Conservation (phyloP, 2,113 vertebrate species). For the Strigops habroptila region DNA sequence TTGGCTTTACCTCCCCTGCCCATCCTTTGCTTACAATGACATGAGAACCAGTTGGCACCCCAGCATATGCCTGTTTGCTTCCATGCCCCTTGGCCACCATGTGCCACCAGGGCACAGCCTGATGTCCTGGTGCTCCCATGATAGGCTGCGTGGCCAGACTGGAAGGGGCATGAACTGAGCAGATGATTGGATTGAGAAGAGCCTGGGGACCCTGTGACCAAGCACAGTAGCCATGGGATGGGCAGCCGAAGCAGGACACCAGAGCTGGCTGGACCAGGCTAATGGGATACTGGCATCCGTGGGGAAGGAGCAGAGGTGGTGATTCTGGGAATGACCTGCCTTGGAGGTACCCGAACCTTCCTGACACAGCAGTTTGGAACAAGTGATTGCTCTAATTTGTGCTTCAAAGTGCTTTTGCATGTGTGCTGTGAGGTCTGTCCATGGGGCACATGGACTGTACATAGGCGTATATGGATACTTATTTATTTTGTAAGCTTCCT, state of each 20-base stretch:
- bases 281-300: neutral
- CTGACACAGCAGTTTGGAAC: rapidly evolving
- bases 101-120: neutral
- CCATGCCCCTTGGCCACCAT: neutral
- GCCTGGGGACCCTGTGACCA: neutral
- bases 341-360: neutral
- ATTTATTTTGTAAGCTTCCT: slow-evolving; percentile 38
- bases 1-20: neutral
- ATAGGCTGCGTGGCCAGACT: rapidly evolving
- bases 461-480: neutral
- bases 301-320: neutral
- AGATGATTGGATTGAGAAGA: neutral
- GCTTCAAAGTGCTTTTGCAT: neutral
- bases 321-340: neutral
- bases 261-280: neutral
- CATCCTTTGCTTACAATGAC: neutral
- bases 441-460: neutral
- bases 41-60: neutral
- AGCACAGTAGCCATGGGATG: neutral
- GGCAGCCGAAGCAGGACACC: rapidly evolving
- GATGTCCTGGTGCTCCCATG: neutral
- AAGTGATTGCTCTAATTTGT: neutral
- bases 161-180: neutral
- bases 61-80: neutral
- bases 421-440: neutral